A percentile compares a stretch with the other conserved stretches of the same genome.
phyloP scores from a whole-genome alignment of 2,113 vertebrate genomes.

The Menura novaehollandiae region DNA sequence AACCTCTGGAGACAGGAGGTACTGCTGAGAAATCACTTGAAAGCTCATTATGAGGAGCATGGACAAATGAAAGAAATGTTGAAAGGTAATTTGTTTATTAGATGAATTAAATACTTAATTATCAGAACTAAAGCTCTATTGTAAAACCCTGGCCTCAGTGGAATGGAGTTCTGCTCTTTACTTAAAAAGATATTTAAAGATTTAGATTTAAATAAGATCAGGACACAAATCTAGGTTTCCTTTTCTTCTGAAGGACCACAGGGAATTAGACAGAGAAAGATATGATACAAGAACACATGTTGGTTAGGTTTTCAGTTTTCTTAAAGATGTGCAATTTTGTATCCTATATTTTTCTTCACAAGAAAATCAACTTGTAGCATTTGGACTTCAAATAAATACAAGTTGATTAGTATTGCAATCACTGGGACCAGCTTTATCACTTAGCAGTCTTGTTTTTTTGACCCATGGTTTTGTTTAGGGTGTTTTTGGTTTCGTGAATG shows the following conservation, averaged over 20 bases:
- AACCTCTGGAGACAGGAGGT: neutral
- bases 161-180: neutral
- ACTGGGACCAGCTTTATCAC: neutral
- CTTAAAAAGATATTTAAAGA: neutral
- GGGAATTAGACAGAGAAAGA: neutral
- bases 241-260: neutral
- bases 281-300: accelerated
- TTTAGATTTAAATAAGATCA: neutral
- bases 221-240: neutral
- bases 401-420: neutral
- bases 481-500: neutral
- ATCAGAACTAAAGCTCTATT: neutral
- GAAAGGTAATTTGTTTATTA: neutral
- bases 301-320: neutral
- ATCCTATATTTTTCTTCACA: neutral
- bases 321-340: neutral
- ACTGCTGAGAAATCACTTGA: neutral
- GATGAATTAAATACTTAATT: neutral
- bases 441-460: neutral
- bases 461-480: neutral
- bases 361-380: neutral
- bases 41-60: neutral
- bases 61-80: neutral
- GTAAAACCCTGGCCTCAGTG: neutral
- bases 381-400: neutral